Base-by-base conservation (phyloP, 2,888 invertebrate species). In the Drosophila dives region DNA sequence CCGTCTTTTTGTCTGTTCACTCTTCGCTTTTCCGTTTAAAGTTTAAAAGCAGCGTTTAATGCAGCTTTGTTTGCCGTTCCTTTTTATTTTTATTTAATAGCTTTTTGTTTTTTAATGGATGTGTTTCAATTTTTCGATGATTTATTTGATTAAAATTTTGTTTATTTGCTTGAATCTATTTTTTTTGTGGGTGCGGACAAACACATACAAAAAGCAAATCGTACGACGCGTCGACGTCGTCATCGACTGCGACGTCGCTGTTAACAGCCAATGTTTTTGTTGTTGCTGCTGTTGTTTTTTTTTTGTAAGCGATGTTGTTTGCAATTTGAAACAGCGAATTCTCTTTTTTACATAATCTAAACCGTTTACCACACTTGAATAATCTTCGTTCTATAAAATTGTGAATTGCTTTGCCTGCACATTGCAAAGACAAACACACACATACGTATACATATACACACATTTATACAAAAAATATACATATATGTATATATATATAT, bases 401-500 rank as follows among this genome's bases (percentile, higher is more conserved):
- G 50, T 73, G 80, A 79, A 80, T 80, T 80, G 77, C 80, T 81
- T 80, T 81, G 73, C 80, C 73, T 83, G 83, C 76, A 82, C 72
- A 80, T 72, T 80, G 66, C 73, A 72, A 72, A 76, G 72, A 64
- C 45, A 62, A 54, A 55, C 61, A 38, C 50, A 54, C 56, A 66
- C 55, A 61, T 1, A 42, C 42, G n/a, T 11, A 42, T n/a, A n/a
- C 40, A n/a, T 20, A 40, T 40, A 5, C 42, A 45, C 29, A 29
- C 29, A 29, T 29, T 4, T 29, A 29, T 26, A 26, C 0, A 29
- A 29, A 29, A 29, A 29, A 29, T 45, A 45, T 45, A 20, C 20
- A 42, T 42, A 38, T 3, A 40, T 40, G 10, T 40, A 3, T 45
- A 20, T 45, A 15, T 45, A 45, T 45, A 45, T 45, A 23, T 45